A percentile compares a stretch with the other conserved stretches of the same genome.
Evolutionary conservation across 2,113 vertebrate genomes (phyloP).

Genomic region (Anthoscopus minutus): DNA sequence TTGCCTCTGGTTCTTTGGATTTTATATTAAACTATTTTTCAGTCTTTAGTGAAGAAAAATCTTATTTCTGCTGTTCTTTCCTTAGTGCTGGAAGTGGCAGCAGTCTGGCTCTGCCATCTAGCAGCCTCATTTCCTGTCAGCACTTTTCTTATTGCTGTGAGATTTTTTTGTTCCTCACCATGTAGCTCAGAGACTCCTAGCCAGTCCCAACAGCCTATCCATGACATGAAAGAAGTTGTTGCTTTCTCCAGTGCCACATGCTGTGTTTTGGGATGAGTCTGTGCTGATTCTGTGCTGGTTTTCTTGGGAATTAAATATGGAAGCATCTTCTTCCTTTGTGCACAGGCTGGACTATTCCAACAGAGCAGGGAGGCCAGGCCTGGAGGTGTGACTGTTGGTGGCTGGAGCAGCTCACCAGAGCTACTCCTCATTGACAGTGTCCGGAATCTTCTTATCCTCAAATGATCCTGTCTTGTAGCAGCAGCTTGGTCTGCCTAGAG

Average conservation of each 20-base stretch:
- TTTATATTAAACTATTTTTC: slow-evolving; percentile 67
- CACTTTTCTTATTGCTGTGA: background rate
- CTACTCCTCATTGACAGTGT: background rate
- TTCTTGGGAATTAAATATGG: background rate
- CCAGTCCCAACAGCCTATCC: background rate
- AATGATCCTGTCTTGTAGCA: background rate
- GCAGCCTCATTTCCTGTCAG: background rate
- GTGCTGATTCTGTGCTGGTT: background rate
- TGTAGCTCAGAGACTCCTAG: background rate
- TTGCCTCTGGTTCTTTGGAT: slow-evolving; percentile 47
- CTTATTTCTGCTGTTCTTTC: background rate
- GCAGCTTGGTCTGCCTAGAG: background rate
- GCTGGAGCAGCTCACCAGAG: background rate
- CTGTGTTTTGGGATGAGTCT: background rate
- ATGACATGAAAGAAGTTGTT: background rate
- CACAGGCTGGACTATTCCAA: background rate
- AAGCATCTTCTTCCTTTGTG: background rate
- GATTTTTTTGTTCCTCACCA: background rate
- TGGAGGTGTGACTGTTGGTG: background rate
- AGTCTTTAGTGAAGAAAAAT: slow-evolving; percentile 46
- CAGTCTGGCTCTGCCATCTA: background rate
- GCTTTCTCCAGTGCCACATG: background rate
- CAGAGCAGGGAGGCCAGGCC: no score
- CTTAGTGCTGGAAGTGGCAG: background rate
- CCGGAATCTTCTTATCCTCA: background rate